A percentile compares a stretch with the other conserved stretches of the same genome.
Evolutionary conservation across 2,888 invertebrate species (phyloP).

Genomic region (Seladonia tumulorum): DNA sequence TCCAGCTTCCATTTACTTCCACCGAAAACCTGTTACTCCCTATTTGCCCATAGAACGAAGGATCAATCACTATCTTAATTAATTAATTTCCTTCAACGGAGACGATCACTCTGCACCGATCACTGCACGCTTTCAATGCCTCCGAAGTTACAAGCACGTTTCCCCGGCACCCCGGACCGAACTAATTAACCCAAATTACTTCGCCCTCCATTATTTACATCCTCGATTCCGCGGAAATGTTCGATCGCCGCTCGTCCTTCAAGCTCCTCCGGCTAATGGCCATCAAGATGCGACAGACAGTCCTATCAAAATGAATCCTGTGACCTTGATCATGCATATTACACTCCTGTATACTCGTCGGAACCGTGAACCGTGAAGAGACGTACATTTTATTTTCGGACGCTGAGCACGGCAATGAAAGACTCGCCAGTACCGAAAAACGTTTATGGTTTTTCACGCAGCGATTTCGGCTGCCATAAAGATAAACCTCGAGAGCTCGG

Average conservation of each 20-base stretch:
- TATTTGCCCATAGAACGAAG: background rate
- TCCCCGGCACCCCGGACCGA: background rate
- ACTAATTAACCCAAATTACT: constrained; percentile 27
- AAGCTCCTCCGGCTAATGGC: constrained; percentile 16
- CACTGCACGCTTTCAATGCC: background rate
- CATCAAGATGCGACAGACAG: constrained; percentile 27
- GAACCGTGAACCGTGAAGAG: background rate
- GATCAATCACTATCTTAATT: constrained; percentile 10
- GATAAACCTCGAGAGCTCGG: constrained; percentile 37
- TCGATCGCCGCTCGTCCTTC: constrained; percentile 32
- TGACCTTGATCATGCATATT: constrained; percentile 36
- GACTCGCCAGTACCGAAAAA: constrained; percentile 24
- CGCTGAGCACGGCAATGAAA: background rate
- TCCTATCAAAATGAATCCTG: constrained; percentile 31
- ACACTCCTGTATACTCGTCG: background rate
- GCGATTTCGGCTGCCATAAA: constrained; percentile 55
- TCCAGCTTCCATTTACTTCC: background rate
- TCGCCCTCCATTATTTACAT: constrained; percentile 11
- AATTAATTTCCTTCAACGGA: constrained; percentile 4
- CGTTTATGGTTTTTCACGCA: constrained; percentile 48
- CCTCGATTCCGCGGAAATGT: constrained; percentile 35
- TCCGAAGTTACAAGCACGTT: background rate
- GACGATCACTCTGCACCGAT: background rate
- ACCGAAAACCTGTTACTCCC: background rate
- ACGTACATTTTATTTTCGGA: background rate